Percentiles rank a stretch among this genome's conserved stretches.
These are phyloP conservation scores for Cathartes aura DNA, from an alignment of 2,113 vertebrate genomes.

Conservation along the genomic window DNA sequence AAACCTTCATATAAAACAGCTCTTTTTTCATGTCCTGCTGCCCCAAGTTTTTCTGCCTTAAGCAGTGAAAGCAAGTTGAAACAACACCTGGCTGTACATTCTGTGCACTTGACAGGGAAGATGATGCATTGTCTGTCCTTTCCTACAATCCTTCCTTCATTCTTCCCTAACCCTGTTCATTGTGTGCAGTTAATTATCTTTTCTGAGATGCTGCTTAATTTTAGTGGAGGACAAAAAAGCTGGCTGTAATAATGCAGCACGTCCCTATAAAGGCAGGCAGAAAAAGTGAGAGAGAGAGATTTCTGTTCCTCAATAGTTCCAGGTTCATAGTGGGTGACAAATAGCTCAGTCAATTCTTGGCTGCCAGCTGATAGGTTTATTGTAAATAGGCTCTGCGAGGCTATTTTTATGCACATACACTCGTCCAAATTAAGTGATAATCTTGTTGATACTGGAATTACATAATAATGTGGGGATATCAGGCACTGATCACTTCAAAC, in stretches of 20 bases:
- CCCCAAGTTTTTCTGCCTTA: background rate
- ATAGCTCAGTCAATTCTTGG: background rate
- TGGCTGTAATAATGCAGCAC: background rate
- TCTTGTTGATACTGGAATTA: constrained; percentile 37
- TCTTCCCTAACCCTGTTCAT: background rate
- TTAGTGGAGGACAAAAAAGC: background rate
- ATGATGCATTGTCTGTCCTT: background rate
- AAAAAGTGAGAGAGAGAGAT: background rate
- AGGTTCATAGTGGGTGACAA: constrained; percentile 6
- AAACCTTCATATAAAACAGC: background rate
- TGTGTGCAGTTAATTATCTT: background rate
- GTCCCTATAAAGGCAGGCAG: background rate
- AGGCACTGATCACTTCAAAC: background rate
- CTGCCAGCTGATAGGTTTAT: constrained; percentile 38
- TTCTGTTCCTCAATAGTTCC: background rate
- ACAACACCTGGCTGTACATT: background rate
- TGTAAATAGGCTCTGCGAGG: background rate
- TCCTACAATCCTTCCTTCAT: background rate
- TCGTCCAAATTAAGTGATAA: constrained; percentile 37
- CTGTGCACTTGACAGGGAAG: background rate
- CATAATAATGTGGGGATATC: constrained; percentile 23
- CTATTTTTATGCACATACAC: background rate
- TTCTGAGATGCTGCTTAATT: background rate
- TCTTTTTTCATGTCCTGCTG: background rate
- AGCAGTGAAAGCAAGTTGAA: background rate